Evolutionary conservation across 1,140 invertebrate species (phyloP), one percentile per base, ranked within the genome.

Genomic region (Macrosteles quadrilineatus): DNA sequence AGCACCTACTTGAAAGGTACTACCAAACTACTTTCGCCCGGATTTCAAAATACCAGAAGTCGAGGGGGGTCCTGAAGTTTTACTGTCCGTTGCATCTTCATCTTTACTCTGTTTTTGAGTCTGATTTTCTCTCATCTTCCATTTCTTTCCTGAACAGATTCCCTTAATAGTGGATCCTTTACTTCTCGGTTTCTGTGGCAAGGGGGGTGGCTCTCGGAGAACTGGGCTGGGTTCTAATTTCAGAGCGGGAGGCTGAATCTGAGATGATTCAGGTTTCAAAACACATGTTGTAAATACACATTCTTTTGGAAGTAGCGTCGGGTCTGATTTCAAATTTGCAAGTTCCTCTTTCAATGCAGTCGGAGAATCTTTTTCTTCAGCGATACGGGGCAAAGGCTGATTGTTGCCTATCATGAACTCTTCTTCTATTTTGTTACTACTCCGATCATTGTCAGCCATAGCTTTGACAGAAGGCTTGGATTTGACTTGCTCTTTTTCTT

Each of bases 361-460:
- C 0, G 91, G 91, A 14, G 91, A 92, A 79, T 93, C 91, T 77
- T 93, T 93, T 78, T 93, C 91, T 77, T 94, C 92, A 0, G 92
- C 91, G 73, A 91, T 91, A 68, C 90, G 82, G 2, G 90, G 90
- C 50, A 91, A 76, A 2, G 84, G 76, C 76, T 87, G 85, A 68
- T 81, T 82, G 29, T 36, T 45, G 19, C 68, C 40, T 3, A 75
- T 29, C 79, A 82, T 69, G 81, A 75, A 69, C 21, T 74, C 73
- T 6, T 57, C 27, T n/a, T 74, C 72, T 67, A 27, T 4, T 74
- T 71, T 29, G 32, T 14, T 67, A 23, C n/a, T 63, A 21, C 64
- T 65, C 14, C 67, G 64, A 0, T 71, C 71, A 68, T 70, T 74
- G 32, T 72, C 69, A 30, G 69, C 55, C 9, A 57, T 63, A 64